Evolutionary conservation across 2,797 vertebrate genomes (phyloP).

Genomic region (Apogon hyalosoma): DNA sequence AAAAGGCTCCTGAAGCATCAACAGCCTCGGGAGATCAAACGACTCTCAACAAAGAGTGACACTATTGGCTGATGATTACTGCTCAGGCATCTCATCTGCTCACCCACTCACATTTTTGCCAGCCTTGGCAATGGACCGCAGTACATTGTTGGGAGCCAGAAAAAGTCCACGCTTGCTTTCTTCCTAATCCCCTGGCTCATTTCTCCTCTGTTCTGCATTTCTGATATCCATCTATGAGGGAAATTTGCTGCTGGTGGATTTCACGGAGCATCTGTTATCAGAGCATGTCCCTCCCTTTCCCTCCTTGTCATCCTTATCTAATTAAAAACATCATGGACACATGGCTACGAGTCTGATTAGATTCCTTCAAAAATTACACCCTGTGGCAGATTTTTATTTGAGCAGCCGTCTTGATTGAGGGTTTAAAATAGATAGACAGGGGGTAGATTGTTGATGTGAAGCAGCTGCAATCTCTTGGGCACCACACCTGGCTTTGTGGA

Average conservation of each 20-base stretch:
- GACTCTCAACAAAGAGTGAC: constrained; percentile 23
- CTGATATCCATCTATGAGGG: constrained; percentile 43
- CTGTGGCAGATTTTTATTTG: constrained; percentile 32
- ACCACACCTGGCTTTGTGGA: neutral
- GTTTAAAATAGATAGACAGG: constrained; percentile 28
- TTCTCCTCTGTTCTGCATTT: constrained; percentile 40
- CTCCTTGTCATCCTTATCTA: constrained; percentile 49
- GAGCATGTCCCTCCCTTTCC: constrained; percentile 19
- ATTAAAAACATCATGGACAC: constrained; percentile 55
- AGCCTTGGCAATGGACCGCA: constrained; percentile 30
- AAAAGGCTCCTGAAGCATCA: constrained; percentile 26
- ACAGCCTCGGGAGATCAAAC: constrained; percentile 42
- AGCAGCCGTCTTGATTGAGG: constrained; percentile 27
- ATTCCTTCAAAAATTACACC: constrained; percentile 40
- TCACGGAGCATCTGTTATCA: constrained; percentile 63
- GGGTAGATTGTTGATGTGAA: constrained; percentile 2
- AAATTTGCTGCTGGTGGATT: constrained; percentile 48
- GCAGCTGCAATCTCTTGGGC: neutral
- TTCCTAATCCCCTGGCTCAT: constrained; percentile 39
- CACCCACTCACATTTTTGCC: constrained; percentile 43
- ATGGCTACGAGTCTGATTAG: constrained; percentile 53
- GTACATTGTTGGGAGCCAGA: constrained; percentile 32
- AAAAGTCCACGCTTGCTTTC: constrained; percentile 40
- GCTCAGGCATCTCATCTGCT: constrained; percentile 40
- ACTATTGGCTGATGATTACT: constrained; percentile 31